Percentiles rank a stretch among this genome's conserved stretches.
phyloP scores from a whole-genome alignment of 2,113 vertebrate genomes.

The Xyliphius kryptos region DNA sequence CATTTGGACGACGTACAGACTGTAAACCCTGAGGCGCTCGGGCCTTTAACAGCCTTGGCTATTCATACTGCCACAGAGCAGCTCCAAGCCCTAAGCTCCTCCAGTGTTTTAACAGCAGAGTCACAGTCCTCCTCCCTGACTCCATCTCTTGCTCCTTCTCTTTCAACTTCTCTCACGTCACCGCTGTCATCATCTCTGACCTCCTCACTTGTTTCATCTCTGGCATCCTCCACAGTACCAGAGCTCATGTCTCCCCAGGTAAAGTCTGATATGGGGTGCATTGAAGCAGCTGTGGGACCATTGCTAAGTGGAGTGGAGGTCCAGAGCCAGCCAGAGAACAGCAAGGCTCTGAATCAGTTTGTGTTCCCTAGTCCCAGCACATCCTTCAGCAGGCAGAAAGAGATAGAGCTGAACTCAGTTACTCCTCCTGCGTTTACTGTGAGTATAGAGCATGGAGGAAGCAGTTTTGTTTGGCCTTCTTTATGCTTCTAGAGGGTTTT shows the following conservation, averaged over 20 bases:
- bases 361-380: constrained; percentile 69
- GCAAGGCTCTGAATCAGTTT: constrained; percentile 72
- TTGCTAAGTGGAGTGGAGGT: constrained; percentile 66
- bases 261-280: constrained; percentile 63
- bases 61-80: constrained; percentile 66
- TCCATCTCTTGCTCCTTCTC: constrained; percentile 43
- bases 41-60: constrained; percentile 71
- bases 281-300: constrained; percentile 52
- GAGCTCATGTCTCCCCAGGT: constrained; percentile 66
- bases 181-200: constrained; percentile 20
- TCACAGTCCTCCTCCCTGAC: constrained; percentile 37
- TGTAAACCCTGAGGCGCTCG: constrained; percentile 75
- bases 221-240: constrained; percentile 60
- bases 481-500: too few relatives aligned
- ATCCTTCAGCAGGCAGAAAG: constrained; percentile 74
- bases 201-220: constrained; percentile 44
- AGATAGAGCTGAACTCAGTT: constrained; percentile 65
- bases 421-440: constrained; percentile 79
- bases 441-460: constrained; percentile 41
- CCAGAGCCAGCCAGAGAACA: constrained; percentile 67
- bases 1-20: constrained; percentile 80
- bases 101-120: constrained; percentile 61
- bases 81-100: constrained; percentile 69
- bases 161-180: constrained; percentile 18
- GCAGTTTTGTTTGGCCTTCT: background rate